phyloP scores from a whole-genome alignment of 2,113 vertebrate species.

The Oryzias melastigma region DNA sequence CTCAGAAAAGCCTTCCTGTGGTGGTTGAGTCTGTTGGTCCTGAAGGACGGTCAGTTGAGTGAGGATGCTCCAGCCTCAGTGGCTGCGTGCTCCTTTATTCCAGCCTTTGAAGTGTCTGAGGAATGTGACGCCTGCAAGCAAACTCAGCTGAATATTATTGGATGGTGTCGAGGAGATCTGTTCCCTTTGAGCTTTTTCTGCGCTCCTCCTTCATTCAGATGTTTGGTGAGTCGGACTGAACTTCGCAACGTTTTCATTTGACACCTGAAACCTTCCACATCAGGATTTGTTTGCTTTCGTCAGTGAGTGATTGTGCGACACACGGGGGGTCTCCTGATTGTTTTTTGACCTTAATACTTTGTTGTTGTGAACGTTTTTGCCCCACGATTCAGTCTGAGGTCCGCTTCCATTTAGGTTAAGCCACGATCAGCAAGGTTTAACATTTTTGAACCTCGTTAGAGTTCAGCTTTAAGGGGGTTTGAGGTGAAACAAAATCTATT shows the following conservation, averaged over 20 bases:
- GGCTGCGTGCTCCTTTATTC: slow-evolving; percentile 44
- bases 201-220: slow-evolving; percentile 33
- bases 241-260: slow-evolving; percentile 6
- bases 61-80: slow-evolving; percentile 33
- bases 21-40: slow-evolving; percentile 8
- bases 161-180: slow-evolving; percentile 17
- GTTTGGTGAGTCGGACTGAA: slow-evolving; percentile 68
- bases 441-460: slow-evolving; percentile 32
- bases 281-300: slow-evolving; percentile 1
- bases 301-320: slow-evolving; percentile 11
- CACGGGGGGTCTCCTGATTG: slow-evolving; percentile 21
- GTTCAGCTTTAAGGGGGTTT: slow-evolving; percentile 38
- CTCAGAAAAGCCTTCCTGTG: slow-evolving; percentile 33
- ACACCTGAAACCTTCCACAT: background rate
- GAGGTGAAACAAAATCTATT: slow-evolving; percentile 10
- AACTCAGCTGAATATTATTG: slow-evolving; percentile 9
- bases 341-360: slow-evolving; percentile 60
- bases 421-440: slow-evolving; percentile 58
- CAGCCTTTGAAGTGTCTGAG: slow-evolving; percentile 67
- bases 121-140: slow-evolving; percentile 63
- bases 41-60: slow-evolving; percentile 15
- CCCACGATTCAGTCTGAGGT: slow-evolving; percentile 44
- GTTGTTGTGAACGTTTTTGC: slow-evolving; percentile 45
- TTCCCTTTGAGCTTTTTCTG: slow-evolving; percentile 14
- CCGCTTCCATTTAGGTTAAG: slow-evolving; percentile 62